A percentile compares a stretch with the other conserved stretches of the same genome.
phyloP scores from a whole-genome alignment of 2,797 vertebrate species.

The Glossophaga mutica region DNA sequence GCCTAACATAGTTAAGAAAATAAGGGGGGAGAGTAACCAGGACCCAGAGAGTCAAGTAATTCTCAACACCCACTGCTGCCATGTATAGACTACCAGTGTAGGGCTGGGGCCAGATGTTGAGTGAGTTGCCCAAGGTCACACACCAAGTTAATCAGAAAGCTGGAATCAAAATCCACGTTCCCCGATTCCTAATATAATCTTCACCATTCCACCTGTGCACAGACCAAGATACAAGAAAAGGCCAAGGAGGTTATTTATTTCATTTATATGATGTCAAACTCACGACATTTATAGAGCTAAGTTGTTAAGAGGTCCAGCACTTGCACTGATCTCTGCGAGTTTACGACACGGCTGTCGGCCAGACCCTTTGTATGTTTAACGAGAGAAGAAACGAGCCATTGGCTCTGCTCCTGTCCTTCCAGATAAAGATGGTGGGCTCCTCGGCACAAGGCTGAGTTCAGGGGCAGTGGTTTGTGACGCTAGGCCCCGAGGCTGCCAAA shows the following conservation, averaged over 20 bases:
- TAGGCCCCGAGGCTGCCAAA: not conserved
- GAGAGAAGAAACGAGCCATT: not conserved
- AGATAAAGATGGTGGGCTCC: fast-evolving
- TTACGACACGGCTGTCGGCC: not conserved
- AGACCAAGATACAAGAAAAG: not conserved
- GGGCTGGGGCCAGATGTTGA: not conserved
- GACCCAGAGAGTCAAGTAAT: not conserved
- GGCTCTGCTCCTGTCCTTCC: not conserved
- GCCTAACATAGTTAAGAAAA: not conserved
- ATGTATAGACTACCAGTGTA: not conserved
- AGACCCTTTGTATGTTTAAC: not conserved
- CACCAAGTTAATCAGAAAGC: conserved; percentile 13
- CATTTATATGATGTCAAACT: not conserved
- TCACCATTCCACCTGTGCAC: not conserved
- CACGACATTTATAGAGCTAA: not conserved
- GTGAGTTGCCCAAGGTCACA: not conserved
- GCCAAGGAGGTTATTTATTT: not conserved
- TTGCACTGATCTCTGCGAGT: not conserved
- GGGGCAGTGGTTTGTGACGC: not conserved
- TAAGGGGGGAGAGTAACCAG: not conserved
- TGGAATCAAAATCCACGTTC: not conserved
- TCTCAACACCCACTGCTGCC: not conserved
- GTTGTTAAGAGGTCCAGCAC: not conserved
- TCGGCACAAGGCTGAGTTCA: not conserved
- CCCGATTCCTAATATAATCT: not conserved